These are phyloP conservation scores for Xenentodon cancila DNA, from an alignment of 2,797 vertebrate species.

Conservation along the genomic window DNA sequence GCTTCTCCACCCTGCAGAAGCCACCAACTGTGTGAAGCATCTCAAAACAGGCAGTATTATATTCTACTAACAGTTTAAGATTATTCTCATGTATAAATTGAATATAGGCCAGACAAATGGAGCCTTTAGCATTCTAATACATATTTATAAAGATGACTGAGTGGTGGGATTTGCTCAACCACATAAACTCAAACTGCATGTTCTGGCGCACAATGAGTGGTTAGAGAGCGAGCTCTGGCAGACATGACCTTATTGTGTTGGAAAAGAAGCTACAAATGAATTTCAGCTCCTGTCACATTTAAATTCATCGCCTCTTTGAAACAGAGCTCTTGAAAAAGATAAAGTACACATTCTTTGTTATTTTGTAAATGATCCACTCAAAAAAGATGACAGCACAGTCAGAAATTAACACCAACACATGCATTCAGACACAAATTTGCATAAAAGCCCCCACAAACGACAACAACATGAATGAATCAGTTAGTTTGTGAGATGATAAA, in stretches of 20 bases:
- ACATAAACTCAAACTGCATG: constrained; percentile 25
- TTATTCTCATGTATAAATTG: constrained; percentile 55
- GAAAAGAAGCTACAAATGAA: constrained; percentile 47
- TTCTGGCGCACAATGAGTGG: constrained; percentile 27
- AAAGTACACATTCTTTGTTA: background rate
- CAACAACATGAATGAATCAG: background rate
- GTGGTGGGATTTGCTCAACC: constrained; percentile 45
- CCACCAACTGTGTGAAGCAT: constrained; percentile 31
- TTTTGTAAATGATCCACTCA: constrained; percentile 25
- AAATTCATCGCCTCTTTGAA: constrained; percentile 30
- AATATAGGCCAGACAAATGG: constrained; percentile 54
- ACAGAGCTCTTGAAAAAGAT: background rate
- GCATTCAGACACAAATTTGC: background rate
- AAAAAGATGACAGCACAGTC: background rate
- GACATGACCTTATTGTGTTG: constrained; percentile 40
- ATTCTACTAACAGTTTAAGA: constrained; percentile 52
- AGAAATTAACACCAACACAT: constrained; percentile 18
- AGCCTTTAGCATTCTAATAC: constrained; percentile 46
- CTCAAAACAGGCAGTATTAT: constrained; percentile 43
- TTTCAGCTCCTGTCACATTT: constrained; percentile 54
- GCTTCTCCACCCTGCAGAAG: constrained; percentile 2
- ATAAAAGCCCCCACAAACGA: background rate
- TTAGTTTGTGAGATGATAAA: too few relatives aligned
- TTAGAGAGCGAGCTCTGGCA: constrained; percentile 14
- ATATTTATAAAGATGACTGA: constrained; percentile 57